These are phyloP conservation scores for Hiodon alosoides DNA, from an alignment of 2,113 vertebrate species.

Conservation along the genomic window DNA sequence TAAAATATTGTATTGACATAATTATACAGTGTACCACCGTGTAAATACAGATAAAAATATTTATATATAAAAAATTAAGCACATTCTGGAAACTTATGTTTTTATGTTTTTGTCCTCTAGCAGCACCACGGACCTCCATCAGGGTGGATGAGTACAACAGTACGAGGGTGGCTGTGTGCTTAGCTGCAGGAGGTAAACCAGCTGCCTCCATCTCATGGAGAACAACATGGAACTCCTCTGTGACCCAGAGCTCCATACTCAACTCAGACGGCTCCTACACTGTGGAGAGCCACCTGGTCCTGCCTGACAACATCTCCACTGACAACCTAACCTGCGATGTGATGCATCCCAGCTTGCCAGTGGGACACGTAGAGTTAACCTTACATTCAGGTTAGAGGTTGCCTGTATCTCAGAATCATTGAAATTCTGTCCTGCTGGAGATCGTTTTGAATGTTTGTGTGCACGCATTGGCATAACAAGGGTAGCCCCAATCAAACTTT, in stretches of 20 bases:
- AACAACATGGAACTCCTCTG: background rate
- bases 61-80: background rate
- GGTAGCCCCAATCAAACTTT: too few species aligned
- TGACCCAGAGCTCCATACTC: rapidly evolving
- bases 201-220: slow-evolving; percentile 53
- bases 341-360: slow-evolving; percentile 21
- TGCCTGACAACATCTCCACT: slow-evolving; percentile 11
- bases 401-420: too few species aligned
- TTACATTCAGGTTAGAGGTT: rapidly evolving
- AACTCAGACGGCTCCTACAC: slow-evolving; percentile 15
- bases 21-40: background rate
- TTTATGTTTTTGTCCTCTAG: slow-evolving; percentile 27
- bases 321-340: slow-evolving; percentile 45
- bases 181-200: slow-evolving; percentile 45
- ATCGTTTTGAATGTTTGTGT: too few species aligned
- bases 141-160: slow-evolving; percentile 23
- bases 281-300: slow-evolving; percentile 38
- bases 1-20: too few species aligned
- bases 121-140: slow-evolving; percentile 17
- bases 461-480: too few species aligned
- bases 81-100: background rate
- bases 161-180: slow-evolving; percentile 47
- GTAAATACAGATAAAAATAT: background rate
- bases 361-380: background rate
- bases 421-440: too few species aligned